Percentiles rank a stretch among this genome's conserved stretches.
phyloP scores from a whole-genome alignment of 2,113 vertebrate genomes.

The Tenebrosternarchus preto region DNA sequence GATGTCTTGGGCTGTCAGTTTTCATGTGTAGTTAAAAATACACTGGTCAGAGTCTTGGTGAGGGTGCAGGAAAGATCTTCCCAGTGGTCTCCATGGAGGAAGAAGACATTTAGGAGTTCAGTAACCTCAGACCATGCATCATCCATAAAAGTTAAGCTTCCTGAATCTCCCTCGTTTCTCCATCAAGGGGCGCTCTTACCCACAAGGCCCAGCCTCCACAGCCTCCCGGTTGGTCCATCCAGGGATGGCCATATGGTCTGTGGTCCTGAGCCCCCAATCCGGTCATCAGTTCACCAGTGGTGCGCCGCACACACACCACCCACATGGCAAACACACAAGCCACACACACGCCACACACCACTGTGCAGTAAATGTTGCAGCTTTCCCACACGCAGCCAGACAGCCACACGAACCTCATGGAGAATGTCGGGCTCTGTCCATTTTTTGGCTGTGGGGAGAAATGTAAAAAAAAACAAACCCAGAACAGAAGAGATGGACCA shows the following conservation, averaged over 20 bases:
- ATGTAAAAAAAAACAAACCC: constrained; percentile 2
- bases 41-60: not conserved
- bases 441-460: constrained; percentile 34
- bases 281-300: too few species aligned
- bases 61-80: not conserved
- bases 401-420: constrained; percentile 73
- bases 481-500: not conserved
- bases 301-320: not conserved
- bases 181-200: constrained; percentile 64
- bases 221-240: not conserved
- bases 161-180: not conserved
- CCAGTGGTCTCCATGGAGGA: not conserved
- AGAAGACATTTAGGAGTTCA: not conserved
- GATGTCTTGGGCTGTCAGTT: constrained; percentile 14
- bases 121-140: not conserved
- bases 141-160: not conserved
- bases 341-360: constrained; percentile 3
- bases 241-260: constrained; percentile 1
- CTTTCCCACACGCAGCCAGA: constrained; percentile 48
- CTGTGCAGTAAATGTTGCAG: constrained; percentile 64
- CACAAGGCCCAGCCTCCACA: constrained; percentile 50
- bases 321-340: too few species aligned
- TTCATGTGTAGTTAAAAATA: constrained; percentile 17
- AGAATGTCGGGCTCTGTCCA: constrained; percentile 57
- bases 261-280: constrained; percentile 27